phyloP scores from a whole-genome alignment of 2,888 invertebrate species.

The Drosophila gaucha region DNA sequence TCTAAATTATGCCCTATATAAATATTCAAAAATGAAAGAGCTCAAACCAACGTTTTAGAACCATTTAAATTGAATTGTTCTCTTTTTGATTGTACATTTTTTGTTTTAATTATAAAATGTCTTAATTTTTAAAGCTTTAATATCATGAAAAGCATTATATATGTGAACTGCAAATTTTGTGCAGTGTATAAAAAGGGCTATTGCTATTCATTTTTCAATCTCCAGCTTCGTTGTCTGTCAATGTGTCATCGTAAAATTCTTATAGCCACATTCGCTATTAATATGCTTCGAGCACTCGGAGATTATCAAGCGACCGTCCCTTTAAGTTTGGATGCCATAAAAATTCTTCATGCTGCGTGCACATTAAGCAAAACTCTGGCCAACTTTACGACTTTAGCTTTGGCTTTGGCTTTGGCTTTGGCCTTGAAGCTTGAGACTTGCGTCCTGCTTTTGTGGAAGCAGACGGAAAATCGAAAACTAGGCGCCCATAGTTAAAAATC shows the following conservation, averaged over 20 bases:
- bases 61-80: no score
- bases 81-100: no score
- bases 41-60: no score
- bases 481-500: conserved; percentile 62
- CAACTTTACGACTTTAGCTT: conserved; percentile 64
- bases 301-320: conserved; percentile 1
- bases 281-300: background rate
- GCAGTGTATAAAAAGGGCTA: background rate
- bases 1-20: no score
- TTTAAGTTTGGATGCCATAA: conserved; percentile 11
- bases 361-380: conserved; percentile 64
- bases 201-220: conserved; percentile 3
- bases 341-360: conserved; percentile 44
- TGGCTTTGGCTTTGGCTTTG: conserved; percentile 46
- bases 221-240: conserved; percentile 3
- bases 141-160: no score
- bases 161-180: background rate
- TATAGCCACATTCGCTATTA: conserved; percentile 12
- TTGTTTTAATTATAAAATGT: no score
- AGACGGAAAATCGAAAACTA: conserved; percentile 26
- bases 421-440: conserved; percentile 11
- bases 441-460: conserved; percentile 27
- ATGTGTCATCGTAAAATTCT: conserved; percentile 28
- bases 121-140: no score
- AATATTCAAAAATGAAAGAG: no score